Conservation (phyloP, 2,888 invertebrate genomes). For the Clitarchus hookeri region DNA sequence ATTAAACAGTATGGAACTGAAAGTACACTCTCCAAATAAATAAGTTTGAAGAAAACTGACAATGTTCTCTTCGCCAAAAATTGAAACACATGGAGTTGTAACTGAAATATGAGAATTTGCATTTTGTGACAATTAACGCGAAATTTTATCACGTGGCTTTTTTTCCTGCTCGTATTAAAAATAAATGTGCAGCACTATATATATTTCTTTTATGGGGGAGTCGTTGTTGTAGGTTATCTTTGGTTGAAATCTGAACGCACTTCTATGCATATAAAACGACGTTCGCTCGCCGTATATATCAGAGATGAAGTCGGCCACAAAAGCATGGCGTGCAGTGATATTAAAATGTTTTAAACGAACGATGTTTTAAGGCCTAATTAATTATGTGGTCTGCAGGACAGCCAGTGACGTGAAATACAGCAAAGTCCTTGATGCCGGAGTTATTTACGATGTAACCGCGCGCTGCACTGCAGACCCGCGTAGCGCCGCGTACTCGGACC, state of each 20-base stretch:
- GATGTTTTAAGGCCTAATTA: constrained; percentile 34
- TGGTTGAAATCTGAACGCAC: not conserved
- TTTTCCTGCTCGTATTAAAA: not conserved
- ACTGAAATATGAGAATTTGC: not conserved
- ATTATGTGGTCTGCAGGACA: constrained; percentile 30
- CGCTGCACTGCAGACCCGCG: not conserved
- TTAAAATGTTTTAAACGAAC: constrained; percentile 19
- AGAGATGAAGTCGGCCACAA: not conserved
- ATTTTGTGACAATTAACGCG: not conserved
- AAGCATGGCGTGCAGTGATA: not conserved
- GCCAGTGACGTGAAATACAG: not conserved
- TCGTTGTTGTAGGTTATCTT: not conserved
- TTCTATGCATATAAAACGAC: not conserved
- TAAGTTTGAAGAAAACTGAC: too few species aligned
- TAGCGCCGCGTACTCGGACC: too few species aligned
- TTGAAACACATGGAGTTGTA: not conserved
- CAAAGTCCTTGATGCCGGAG: not conserved
- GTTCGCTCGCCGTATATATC: not conserved
- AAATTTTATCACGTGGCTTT: not conserved
- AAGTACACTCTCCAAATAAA: too few species aligned
- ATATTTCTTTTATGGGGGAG: not conserved
- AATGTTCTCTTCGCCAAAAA: too few species aligned
- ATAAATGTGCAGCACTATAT: not conserved
- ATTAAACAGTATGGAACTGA: too few species aligned
- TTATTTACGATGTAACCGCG: not conserved